Percentiles rank a stretch among this genome's conserved stretches.
phyloP scores from a whole-genome alignment of 2,797 vertebrate genomes.

The Siniperca obscura region DNA sequence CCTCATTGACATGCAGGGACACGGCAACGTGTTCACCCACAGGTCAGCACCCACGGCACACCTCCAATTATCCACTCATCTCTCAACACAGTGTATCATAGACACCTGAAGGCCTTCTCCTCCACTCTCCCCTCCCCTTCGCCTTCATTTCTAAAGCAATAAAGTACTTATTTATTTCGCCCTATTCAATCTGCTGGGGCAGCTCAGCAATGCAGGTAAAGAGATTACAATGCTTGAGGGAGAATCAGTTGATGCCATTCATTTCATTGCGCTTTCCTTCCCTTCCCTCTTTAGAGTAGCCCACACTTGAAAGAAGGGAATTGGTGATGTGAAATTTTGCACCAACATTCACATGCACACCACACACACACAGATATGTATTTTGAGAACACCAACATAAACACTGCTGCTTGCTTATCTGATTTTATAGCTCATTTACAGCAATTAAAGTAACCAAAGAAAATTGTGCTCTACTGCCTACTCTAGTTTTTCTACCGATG shows the following conservation, averaged over 20 bases:
- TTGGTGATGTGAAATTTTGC: conserved; percentile 44
- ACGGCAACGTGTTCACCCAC: conserved; percentile 43
- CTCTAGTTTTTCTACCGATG: conserved; percentile 22
- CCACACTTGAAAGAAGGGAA: conserved; percentile 51
- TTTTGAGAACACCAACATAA: conserved; percentile 20
- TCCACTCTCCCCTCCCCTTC: conserved; percentile 14
- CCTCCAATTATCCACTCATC: conserved; percentile 80
- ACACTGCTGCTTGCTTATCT: conserved; percentile 24
- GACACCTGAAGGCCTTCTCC: conserved; percentile 65
- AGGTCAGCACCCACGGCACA: conserved; percentile 57
- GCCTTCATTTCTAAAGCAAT: conserved; percentile 76
- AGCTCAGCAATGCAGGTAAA: conserved; percentile 78
- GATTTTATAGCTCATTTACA: conserved; percentile 41
- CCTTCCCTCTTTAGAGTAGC: conserved; percentile 60
- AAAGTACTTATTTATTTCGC: conserved; percentile 80
- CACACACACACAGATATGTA: neutral
- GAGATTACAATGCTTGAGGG: conserved; percentile 82
- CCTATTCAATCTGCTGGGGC: conserved; percentile 75
- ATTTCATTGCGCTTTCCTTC: conserved; percentile 59
- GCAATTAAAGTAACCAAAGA: conserved; percentile 26
- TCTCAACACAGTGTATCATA: conserved; percentile 66
- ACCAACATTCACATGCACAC: conserved; percentile 23
- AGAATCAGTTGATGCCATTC: conserved; percentile 81
- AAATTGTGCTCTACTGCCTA: neutral
- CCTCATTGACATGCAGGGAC: conserved; percentile 60